Conservation (phyloP, 2,113 vertebrate species). For the human region DNA sequence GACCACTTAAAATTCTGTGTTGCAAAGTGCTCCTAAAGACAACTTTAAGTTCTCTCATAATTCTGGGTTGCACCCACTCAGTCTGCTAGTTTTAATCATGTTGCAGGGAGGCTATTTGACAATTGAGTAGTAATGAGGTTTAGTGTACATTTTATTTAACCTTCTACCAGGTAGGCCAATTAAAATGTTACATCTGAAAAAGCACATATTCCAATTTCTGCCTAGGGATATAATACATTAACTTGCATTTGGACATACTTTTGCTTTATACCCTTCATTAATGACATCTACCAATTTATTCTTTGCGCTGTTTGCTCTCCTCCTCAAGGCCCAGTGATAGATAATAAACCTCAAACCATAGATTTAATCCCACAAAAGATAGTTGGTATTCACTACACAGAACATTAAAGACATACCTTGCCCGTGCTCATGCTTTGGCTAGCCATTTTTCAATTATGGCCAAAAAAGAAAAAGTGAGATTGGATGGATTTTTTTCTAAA, state of each 20-base stretch:
- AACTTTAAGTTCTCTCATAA: slow-evolving; percentile 35
- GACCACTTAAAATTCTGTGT: slow-evolving; percentile 4
- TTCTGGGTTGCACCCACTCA: slow-evolving; percentile 21
- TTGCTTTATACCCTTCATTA: slow-evolving; percentile 53
- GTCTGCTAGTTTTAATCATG: slow-evolving; percentile 1
- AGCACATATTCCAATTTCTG: slow-evolving; percentile 48
- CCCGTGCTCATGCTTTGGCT: background rate
- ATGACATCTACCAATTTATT: slow-evolving; percentile 47
- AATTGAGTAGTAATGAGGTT: slow-evolving; percentile 46
- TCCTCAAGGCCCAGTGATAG: slow-evolving; percentile 9
- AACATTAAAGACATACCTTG: background rate
- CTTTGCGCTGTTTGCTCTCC: background rate
- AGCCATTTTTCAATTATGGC: background rate
- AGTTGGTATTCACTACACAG: background rate
- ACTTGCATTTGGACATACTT: slow-evolving; percentile 41
- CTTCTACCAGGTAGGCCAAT: slow-evolving; percentile 67
- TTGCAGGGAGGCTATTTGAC: slow-evolving; percentile 17
- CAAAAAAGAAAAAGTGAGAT: background rate
- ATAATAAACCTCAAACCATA: background rate
- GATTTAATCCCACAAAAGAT: background rate
- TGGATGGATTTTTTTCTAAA: background rate
- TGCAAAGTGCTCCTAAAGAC: slow-evolving; percentile 43
- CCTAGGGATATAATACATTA: slow-evolving; percentile 50
- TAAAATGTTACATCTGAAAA: slow-evolving; percentile 72
- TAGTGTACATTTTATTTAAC: slow-evolving; percentile 64